phyloP scores from a whole-genome alignment of 2,113 vertebrate genomes.

The Ornithorhynchus anatinus region DNA sequence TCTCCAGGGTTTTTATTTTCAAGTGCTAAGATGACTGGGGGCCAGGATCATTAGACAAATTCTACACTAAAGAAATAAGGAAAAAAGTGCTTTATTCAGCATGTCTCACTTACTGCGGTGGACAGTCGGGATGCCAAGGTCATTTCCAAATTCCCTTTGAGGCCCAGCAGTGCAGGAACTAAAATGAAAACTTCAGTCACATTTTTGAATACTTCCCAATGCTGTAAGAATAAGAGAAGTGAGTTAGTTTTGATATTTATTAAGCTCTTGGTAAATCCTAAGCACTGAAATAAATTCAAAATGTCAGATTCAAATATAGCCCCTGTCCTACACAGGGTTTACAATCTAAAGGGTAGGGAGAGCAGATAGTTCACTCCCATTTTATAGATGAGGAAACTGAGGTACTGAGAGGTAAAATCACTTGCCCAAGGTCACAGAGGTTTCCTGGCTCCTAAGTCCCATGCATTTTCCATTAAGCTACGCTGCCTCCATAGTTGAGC shows the following conservation, averaged over 20 bases:
- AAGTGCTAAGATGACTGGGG: too few relatives aligned
- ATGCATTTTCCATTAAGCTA: too few relatives aligned
- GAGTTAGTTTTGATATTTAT: not conserved
- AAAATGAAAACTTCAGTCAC: conserved; percentile 98
- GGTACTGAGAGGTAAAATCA: too few relatives aligned
- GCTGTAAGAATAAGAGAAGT: conserved; percentile 68
- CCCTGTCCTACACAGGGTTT: too few relatives aligned
- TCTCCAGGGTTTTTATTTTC: too few relatives aligned
- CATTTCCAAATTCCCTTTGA: conserved; percentile 99
- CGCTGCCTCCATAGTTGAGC: too few relatives aligned
- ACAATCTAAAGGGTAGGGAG: not conserved
- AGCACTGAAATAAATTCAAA: not conserved
- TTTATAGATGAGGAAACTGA: too few relatives aligned
- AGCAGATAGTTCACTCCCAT: too few relatives aligned
- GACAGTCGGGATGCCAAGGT: conserved; percentile 95
- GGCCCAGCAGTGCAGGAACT: conserved; percentile 93
- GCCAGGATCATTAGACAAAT: not conserved
- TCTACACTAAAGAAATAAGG: not conserved
- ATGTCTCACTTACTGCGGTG: conserved; percentile 92
- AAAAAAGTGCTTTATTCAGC: too few relatives aligned
- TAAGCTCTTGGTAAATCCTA: not conserved
- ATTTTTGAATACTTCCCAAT: conserved; percentile 94
- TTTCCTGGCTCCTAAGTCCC: too few relatives aligned
- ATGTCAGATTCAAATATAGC: not conserved
- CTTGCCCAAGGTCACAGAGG: too few relatives aligned